Base-by-base conservation (phyloP, 2,888 invertebrate species). In the Acrobasis repandana region DNA sequence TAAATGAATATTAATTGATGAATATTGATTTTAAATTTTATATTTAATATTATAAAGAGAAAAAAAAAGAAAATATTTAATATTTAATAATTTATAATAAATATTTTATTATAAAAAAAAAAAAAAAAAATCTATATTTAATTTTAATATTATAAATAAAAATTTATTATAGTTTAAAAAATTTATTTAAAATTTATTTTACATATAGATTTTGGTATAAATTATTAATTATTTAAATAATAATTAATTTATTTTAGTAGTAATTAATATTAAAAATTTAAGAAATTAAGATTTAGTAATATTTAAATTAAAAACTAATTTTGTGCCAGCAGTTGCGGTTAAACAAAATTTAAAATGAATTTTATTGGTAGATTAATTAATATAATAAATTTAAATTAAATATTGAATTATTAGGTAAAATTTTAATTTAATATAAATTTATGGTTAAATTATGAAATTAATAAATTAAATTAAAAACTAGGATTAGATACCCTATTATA, bases 301-400 rank as follows among this genome's bases (percentile, higher is more conserved):
- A 87, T 86, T 75, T 74, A 77, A 83, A 93, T 88, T 93, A 93
- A 88, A 93, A 90, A 93, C 92, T 81, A 93, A 94, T 90, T 93
- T 94, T 94, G 94, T 94, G 94, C 94, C 94, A 95, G 94, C 94
- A 94, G 93, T 93, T 93, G 94, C 94, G 94, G 93, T 94, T 94
- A 94, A 75, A 94, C 94, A 93, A 91, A 90, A 90, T 77, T 92
- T 92, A 82, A 90, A 90, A 83, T 92, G 83, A 93, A 93, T 92
- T 90, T 87, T 56, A 14, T 43, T 63, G 60, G 63, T 90, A 81
- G 93, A 82, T 82, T 82, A 70, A 73, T 77, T 83, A 88, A 81
- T 85, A 65, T 84, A 76, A 83, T 56, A 56, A 18, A 73, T 76
- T 82, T 79, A 82, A 79, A 79, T 74, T 72, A 83, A 87, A 85